phyloP scores from a whole-genome alignment of 2,888 invertebrate species.

The Eristalis pertinax region DNA sequence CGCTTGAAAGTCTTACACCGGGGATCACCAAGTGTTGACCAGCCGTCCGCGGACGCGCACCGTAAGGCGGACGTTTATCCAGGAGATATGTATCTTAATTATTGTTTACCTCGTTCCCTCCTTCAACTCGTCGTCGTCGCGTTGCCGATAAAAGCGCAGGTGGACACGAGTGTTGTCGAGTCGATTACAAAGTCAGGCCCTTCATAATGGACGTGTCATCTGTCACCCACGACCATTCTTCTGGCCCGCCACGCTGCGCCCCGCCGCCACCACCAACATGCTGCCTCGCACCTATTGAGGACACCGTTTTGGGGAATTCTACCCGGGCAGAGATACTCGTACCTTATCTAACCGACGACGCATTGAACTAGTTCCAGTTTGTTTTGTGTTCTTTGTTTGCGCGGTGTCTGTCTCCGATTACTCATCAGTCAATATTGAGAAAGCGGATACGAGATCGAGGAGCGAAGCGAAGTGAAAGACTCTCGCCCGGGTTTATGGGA shows the following conservation, averaged over 20 bases:
- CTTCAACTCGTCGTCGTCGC: background rate
- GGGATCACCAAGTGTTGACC: conserved; percentile 18
- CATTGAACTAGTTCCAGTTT: conserved; percentile 45
- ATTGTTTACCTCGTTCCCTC: conserved; percentile 32
- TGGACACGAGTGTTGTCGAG: conserved; percentile 33
- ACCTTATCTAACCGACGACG: conserved; percentile 21
- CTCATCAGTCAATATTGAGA: conserved; percentile 49
- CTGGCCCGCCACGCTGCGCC: background rate
- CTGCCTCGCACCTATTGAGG: background rate
- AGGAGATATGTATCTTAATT: conserved; percentile 61
- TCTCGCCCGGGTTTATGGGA: conserved; percentile 10
- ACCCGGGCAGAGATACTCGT: background rate
- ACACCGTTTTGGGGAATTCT: conserved; percentile 7
- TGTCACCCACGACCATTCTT: conserved; percentile 17
- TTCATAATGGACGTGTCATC: conserved; percentile 25
- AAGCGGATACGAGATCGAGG: background rate
- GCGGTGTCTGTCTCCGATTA: conserved; percentile 26
- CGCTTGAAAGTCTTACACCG: conserved; percentile 15
- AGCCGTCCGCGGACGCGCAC: conserved; percentile 1
- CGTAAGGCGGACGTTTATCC: conserved; percentile 40
- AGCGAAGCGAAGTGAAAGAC: background rate
- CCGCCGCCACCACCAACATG: background rate
- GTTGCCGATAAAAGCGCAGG: conserved; percentile 36
- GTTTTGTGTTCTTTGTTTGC: conserved; percentile 21
- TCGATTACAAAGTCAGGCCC: background rate